A percentile compares a stretch with the other conserved stretches of the same genome.
Conservation (phyloP, 2,797 vertebrate genomes). For the Scomberomorus guttatus region DNA sequence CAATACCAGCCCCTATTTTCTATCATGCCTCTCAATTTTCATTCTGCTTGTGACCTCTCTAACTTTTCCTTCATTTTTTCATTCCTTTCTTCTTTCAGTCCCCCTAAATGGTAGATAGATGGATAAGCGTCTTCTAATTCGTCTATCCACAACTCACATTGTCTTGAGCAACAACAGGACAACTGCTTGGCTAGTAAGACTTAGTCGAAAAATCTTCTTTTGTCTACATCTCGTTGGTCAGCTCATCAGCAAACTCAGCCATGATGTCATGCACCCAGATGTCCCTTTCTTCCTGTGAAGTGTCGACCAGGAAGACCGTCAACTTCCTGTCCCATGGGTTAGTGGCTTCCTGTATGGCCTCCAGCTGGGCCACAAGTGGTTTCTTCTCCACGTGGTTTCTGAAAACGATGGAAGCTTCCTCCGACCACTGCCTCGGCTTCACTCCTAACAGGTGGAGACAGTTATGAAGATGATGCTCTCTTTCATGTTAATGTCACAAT, state of each 20-base stretch:
- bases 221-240: slow-evolving; percentile 74
- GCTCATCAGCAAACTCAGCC: slow-evolving; percentile 91
- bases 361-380: slow-evolving; percentile 94
- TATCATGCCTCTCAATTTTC: slow-evolving; percentile 14
- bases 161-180: slow-evolving; percentile 6
- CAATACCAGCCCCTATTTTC: slow-evolving; percentile 14
- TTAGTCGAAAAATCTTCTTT: background rate
- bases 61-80: slow-evolving; percentile 3
- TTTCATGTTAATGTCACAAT: background rate
- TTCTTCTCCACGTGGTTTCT: slow-evolving; percentile 98
- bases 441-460: slow-evolving; percentile 83
- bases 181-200: slow-evolving; percentile 13
- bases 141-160: slow-evolving; percentile 30
- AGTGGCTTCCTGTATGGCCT: slow-evolving; percentile 87
- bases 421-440: slow-evolving; percentile 93
- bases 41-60: slow-evolving; percentile 2
- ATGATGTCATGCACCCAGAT: slow-evolving; percentile 98
- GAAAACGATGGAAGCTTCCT: slow-evolving; percentile 97
- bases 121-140: slow-evolving; percentile 26
- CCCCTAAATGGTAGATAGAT: slow-evolving; percentile 40
- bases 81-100: slow-evolving; percentile 8
- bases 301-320: slow-evolving; percentile 94
- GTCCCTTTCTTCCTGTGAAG: slow-evolving; percentile 93
- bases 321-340: slow-evolving; percentile 92
- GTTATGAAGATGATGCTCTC: background rate